Conservation (phyloP, 1,140 invertebrate genomes). For the Nasonia giraulti region DNA sequence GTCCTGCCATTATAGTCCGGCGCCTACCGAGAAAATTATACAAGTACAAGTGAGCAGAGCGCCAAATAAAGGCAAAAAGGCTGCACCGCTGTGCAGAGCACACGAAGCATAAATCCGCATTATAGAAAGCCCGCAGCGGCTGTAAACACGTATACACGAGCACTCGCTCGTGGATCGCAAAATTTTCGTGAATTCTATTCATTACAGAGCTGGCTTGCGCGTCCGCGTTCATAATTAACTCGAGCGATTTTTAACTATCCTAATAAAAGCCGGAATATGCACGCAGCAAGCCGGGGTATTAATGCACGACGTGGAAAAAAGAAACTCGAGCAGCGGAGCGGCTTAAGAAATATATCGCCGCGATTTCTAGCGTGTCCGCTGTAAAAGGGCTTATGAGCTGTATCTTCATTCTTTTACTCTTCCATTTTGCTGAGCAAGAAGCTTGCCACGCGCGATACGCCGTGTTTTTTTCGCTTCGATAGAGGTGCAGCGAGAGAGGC, state of each 20-base stretch:
- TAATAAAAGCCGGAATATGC: neutral
- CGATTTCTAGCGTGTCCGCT: too few species aligned
- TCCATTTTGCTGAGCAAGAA: too few species aligned
- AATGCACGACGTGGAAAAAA: neutral
- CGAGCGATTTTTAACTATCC: neutral
- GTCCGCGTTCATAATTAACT: neutral
- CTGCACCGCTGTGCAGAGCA: constrained; percentile 3
- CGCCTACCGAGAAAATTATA: neutral
- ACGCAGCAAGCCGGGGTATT: neutral
- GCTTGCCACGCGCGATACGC: too few species aligned
- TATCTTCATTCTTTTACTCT: too few species aligned
- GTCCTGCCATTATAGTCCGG: neutral
- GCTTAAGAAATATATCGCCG: too few species aligned
- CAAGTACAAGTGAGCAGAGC: neutral
- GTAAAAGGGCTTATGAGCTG: too few species aligned
- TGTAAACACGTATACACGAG: neutral
- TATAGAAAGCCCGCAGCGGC: constrained; percentile 24
- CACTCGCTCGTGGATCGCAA: neutral
- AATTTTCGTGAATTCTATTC: constrained; percentile 11
- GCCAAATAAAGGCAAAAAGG: constrained; percentile 29
- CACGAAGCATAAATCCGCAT: constrained; percentile 27
- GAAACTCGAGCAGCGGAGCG: neutral
- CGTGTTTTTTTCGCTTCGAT: too few species aligned
- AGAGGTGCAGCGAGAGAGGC: neutral
- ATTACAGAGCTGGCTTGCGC: neutral